Evolutionary conservation across 2,113 vertebrate genomes (phyloP).

Genomic region (Lepus europaeus): DNA sequence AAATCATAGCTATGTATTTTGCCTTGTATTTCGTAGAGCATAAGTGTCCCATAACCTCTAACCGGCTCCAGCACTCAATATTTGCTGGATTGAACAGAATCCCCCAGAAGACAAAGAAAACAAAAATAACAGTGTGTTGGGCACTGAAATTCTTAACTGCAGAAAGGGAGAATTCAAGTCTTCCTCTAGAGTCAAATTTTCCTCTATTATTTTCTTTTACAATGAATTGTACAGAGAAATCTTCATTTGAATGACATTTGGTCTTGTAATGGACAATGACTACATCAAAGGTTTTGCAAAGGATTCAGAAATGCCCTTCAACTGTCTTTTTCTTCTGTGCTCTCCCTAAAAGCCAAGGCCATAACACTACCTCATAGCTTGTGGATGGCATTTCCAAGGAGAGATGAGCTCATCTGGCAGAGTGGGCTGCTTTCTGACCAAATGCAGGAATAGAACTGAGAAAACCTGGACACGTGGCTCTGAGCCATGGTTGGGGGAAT

Average conservation of each 20-base stretch:
- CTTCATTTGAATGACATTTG: slow-evolving; percentile 71
- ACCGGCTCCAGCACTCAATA: not conserved
- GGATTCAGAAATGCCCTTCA: slow-evolving; percentile 63
- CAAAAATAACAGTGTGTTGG: not conserved
- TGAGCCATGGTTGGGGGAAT: not conserved
- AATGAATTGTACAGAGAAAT: slow-evolving; percentile 35
- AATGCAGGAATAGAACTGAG: slow-evolving; percentile 24
- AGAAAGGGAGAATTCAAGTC: slow-evolving; percentile 33
- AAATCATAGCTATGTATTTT: slow-evolving; percentile 2
- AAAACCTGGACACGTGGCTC: not conserved
- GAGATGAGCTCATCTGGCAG: slow-evolving; percentile 26
- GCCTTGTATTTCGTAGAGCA: not conserved
- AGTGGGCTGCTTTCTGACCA: slow-evolving; percentile 67
- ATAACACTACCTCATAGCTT: not conserved
- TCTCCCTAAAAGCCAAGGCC: slow-evolving; percentile 45
- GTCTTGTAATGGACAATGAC: slow-evolving; percentile 43
- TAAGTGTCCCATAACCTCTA: not conserved
- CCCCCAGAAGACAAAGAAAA: not conserved
- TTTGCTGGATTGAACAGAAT: slow-evolving; percentile 53
- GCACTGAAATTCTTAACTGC: not conserved
- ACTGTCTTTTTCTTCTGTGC: slow-evolving; percentile 28
- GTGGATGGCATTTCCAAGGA: slow-evolving; percentile 55
- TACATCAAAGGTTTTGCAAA: slow-evolving; percentile 48
- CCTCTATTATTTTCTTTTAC: not conserved
- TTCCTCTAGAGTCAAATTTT: slow-evolving; percentile 13